Evolutionary conservation across 2,888 invertebrate genomes (phyloP), one percentile per base, ranked within the genome.

Genomic region (Dromius quadrimaculatus): DNA sequence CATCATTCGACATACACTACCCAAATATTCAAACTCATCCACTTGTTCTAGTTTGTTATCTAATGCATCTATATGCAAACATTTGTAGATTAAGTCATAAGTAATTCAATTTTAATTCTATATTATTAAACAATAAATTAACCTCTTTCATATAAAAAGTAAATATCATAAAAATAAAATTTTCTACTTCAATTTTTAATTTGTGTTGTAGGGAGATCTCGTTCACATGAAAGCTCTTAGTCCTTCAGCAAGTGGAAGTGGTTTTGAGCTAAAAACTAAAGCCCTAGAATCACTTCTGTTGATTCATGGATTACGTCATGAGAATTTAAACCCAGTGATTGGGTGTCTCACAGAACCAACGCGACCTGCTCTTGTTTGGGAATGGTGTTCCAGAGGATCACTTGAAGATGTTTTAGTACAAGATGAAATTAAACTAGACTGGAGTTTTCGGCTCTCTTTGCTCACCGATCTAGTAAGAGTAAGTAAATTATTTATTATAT

Each of bases 391-490:
- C 63, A 87, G 97, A 72, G 95, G 95, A 54, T 95, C 95, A 45
- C 84, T 95, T 74, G 92, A 94, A 83, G 94, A 95, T 81, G 92
- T 95, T 65, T 87, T 95, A 57, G 89, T 92, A 77, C 93, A 94
- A 83, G 93, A 94, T 79, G 95, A 94, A 81, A 94, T 95, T 80
- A 92, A 93, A 82, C 87, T 96, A 76, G 97, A 98, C 84, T 97
- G 97, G 96, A 94, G 95, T 66, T 97, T 97, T 84, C 91, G 96
- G 71, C 86, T 97, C 71, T 97, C 97, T 38, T 86, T 98, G 74
- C 87, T 97, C 59, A 96, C 96, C 6, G 97, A 97, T 84, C 86
- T 97, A 73, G 95, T 96, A 76, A 87, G 93, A 83, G 92, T 92
- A 83, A 85, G 84, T 80, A 15, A 54, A n/a, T n/a, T n/a, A n/a